Evolutionary conservation across 2,888 invertebrate genomes (phyloP).

Genomic region (Mechanitis mazaeus): DNA sequence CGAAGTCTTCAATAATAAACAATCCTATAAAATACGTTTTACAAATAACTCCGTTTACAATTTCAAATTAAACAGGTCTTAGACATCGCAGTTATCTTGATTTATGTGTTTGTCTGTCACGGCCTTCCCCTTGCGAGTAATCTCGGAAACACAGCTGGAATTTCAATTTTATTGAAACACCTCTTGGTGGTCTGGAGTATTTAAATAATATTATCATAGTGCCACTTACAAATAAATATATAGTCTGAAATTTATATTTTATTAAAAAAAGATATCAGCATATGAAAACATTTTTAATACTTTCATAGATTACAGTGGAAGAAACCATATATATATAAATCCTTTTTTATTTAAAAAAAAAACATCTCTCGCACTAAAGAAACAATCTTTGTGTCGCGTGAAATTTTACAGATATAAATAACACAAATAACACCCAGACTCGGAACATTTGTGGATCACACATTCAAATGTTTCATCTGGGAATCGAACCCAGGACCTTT

Average conservation of each 20-base stretch:
- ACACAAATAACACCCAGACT: too few relatives aligned
- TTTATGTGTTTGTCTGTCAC: constrained; percentile 16
- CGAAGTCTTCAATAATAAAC: not conserved
- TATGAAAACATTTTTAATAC: too few relatives aligned
- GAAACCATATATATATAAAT: too few relatives aligned
- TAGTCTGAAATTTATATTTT: not conserved
- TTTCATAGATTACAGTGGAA: too few relatives aligned
- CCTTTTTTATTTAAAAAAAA: too few relatives aligned
- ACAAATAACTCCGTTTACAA: constrained; percentile 4
- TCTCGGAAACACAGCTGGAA: constrained; percentile 14
- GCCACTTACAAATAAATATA: not conserved
- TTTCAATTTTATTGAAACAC: constrained; percentile 15
- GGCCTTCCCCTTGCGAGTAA: constrained; percentile 13
- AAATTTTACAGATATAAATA: too few relatives aligned
- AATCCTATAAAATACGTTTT: not conserved
- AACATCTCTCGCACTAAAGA: too few relatives aligned
- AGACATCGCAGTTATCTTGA: constrained; percentile 20
- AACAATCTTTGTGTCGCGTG: too few relatives aligned
- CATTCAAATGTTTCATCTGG: too few relatives aligned
- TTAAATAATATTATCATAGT: constrained; percentile 1
- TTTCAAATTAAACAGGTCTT: constrained; percentile 14
- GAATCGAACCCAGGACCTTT: too few relatives aligned
- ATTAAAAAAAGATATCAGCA: too few relatives aligned
- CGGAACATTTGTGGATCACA: too few relatives aligned
- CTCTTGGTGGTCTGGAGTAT: constrained; percentile 1